phyloP scores from a whole-genome alignment of 2,113 vertebrate genomes.

The Formicarius rufipectus region DNA sequence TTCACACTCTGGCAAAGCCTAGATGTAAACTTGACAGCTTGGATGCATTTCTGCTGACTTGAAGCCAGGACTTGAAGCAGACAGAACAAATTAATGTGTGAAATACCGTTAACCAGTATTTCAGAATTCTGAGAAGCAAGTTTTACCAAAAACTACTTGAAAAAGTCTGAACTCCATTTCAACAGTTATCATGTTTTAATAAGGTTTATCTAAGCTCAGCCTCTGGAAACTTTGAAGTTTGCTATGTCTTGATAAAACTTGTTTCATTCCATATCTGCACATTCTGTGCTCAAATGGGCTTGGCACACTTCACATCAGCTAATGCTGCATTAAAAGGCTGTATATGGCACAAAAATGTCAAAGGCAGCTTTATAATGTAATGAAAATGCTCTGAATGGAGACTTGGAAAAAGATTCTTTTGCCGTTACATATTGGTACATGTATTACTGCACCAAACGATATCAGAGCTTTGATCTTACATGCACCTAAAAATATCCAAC shows the following conservation, averaged over 20 bases:
- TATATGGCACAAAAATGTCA: slow-evolving; percentile 55
- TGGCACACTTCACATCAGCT: slow-evolving; percentile 38
- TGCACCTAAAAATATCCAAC: slow-evolving; percentile 46
- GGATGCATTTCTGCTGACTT: slow-evolving; percentile 57
- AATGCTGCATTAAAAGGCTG: slow-evolving; percentile 25
- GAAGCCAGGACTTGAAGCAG: slow-evolving; percentile 61
- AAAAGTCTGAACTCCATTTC: slow-evolving; percentile 35
- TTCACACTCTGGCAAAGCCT: slow-evolving; percentile 66
- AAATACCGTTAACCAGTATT: slow-evolving; percentile 48
- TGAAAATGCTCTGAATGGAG: slow-evolving; percentile 63
- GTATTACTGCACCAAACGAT: slow-evolving; percentile 67
- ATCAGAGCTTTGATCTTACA: slow-evolving; percentile 64
- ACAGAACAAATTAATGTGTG: slow-evolving; percentile 53
- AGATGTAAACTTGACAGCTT: slow-evolving; percentile 69
- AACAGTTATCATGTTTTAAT: slow-evolving; percentile 29
- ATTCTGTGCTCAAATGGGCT: slow-evolving; percentile 11
- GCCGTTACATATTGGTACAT: slow-evolving; percentile 39
- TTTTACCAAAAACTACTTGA: slow-evolving; percentile 36
- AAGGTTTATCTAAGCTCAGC: slow-evolving; percentile 51
- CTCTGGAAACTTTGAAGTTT: slow-evolving; percentile 57
- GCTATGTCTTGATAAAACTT: slow-evolving; percentile 23
- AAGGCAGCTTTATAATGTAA: slow-evolving; percentile 55
- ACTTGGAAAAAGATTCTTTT: slow-evolving; percentile 51
- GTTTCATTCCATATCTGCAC: slow-evolving; percentile 20
- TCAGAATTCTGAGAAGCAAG: slow-evolving; percentile 29